Conservation (phyloP, 2,113 vertebrate genomes). For the Isurus oxyrinchus region DNA sequence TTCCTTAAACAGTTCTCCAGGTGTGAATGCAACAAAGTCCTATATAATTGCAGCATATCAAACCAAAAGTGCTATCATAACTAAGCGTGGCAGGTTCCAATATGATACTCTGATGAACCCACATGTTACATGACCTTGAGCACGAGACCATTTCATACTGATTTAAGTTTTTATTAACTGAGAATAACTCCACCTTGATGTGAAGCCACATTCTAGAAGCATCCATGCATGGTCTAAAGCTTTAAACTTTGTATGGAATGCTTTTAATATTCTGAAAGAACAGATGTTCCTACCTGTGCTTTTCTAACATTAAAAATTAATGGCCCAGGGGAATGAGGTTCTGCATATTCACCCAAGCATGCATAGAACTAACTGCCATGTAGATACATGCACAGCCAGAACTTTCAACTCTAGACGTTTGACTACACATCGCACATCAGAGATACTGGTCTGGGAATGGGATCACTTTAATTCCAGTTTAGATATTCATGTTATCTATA, state of each 20-base stretch:
- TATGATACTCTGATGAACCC: no score
- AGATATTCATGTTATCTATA: background rate
- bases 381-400: background rate
- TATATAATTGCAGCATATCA: no score
- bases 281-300: background rate
- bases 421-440: background rate
- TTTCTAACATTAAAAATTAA: background rate
- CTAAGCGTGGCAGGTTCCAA: no score
- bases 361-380: background rate
- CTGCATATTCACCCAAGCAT: background rate
- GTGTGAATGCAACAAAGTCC: no score
- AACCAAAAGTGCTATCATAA: no score
- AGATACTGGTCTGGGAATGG: background rate
- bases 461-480: background rate
- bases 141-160: background rate
- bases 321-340: background rate
- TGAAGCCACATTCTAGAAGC: background rate
- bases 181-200: background rate
- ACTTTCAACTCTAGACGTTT: background rate
- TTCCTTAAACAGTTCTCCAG: no score
- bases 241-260: background rate
- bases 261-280: background rate
- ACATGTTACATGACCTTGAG: background rate
- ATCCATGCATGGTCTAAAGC: background rate
- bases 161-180: background rate